Base-by-base conservation (phyloP, 1,140 invertebrate species). In the Lordiphosa collinella region DNA sequence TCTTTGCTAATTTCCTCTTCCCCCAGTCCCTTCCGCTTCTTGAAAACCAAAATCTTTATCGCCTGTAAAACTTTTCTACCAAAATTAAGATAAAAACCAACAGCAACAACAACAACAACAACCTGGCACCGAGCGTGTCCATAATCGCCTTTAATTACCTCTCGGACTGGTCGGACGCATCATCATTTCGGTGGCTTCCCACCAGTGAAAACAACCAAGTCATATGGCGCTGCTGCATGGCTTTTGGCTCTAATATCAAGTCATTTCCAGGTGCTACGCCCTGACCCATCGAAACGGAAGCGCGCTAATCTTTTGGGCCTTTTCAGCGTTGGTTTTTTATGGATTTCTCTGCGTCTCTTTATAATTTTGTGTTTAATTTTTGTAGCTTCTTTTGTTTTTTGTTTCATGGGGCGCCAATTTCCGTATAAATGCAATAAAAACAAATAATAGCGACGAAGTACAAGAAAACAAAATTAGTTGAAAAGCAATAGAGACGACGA, bases 361-460 rank as follows among this genome's bases (percentile, higher is more conserved):
- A 80, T 82, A 80, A 80, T 80, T 80, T 75, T 58, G 63, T 67
- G 63, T 67, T 65, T 65, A 65, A 65, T 65, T 65, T 49, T 25
- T 40, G 50, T 16, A 12, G 5, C 16, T 32, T 51, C 13, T 43
- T 40, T 65, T 18, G 47, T 36, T 12, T 47, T 51, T 43, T 48
- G 32, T 65, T 12, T 54, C 40, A 55, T 32, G 50, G 22, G 62
- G 72, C 78, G 78, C 78, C 78, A 82, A 82, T 82, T 82, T 82
- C 78, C 78, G 72, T 84, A 84, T 82, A 84, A 82, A 78, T 84
- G 78, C 78, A 82, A 82, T 82, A 84, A 82, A 82, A 82, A 78
- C 67, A 84, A 82, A 84, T 82, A 82, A 84, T 82, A 73, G 79
- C 72, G 67, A 36, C 76, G 60, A 80, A 65, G 53, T 76, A 82